Base-by-base conservation (phyloP, 2,888 invertebrate genomes). In the Agonum fuliginosum region DNA sequence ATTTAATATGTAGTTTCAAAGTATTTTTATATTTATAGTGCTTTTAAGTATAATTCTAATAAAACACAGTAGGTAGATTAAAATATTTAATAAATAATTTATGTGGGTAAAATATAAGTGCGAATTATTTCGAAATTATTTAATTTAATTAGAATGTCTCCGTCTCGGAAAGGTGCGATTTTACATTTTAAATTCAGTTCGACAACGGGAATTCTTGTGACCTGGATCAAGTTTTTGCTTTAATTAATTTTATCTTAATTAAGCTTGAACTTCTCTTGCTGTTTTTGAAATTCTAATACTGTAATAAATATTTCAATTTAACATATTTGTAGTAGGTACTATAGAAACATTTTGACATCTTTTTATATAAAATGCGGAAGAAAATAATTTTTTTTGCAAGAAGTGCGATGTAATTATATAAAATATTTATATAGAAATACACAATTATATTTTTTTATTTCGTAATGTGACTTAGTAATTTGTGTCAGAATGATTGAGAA, bases 211-310 rank as follows among this genome's bases (percentile, higher is more conserved):
- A 62, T 30, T 46, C 30, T 30, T 8, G 30, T 62, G 58, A 62
- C 58, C 58, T 62, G 58, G 58, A 30, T 62, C 58, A 62, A 19
- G 58, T 62, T 62, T 62, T 62, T 17, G 58, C 30, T 62, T 62
- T 62, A 62, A 62, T 62, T 62, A 62, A 62, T 62, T 62, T 30
- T 19, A n/a, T 58, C 24, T 58, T 30, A 62, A 62, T 62, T 62
- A 62, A 62, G 58, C 12, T 22, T 54, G 54, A 27, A 54, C 22
- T 54, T 54, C 27, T 54, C 27, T 20, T 17, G 12, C 12, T 30
- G 30, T 30, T 62, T 62, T 30, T 30, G 14, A 6, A 30, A 62
- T 62, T 54, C 27, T 54, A 14, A 24, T 54, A 54, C 54, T 24
- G 12, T 54, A 22, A 54, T 54, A 54, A 27, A 54, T 54, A 54